Base-by-base conservation (phyloP, 2,113 vertebrate genomes). In the Cinclus mexicanus region DNA sequence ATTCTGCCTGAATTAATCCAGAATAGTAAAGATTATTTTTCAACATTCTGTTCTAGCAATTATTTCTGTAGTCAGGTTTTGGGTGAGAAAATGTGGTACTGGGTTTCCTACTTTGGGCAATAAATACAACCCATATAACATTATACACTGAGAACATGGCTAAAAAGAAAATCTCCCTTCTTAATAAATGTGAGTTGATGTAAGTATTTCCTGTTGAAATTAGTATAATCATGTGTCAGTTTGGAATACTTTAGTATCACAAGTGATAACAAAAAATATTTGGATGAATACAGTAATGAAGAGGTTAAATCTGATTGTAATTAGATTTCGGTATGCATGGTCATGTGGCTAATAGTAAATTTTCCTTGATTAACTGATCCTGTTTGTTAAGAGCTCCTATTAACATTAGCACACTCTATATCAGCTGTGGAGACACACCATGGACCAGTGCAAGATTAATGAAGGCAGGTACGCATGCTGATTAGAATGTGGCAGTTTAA, bases 301-400 rank as follows among this genome's bases (percentile, higher is more conserved):
- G 95, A 98, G 97, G 98, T 98, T 98, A 98, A 98, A 97, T 96
- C 94, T 85, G 96, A 98, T 98, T 97, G 96, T 99, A 99, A 99
- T 99, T 98, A 98, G 97, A 94, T 97, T 95, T 96, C 93, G 83
- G 98, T 98, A 98, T 98, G 98, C 98, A 97, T 97, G 97, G 98
- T 98, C 98, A 98, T 99, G 99, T 98, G 98, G 98, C 97, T 98
- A 98, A 98, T 98, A 98, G 98, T 98, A 99, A 98, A 99, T 99
- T 99, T 99, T 98, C 98, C 98, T 99, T 99, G 99, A 99, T 99
- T 99, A 99, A 99, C 99, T 98, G 98, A 98, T 98, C 98, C 98
- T 99, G 98, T 99, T 99, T 99, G 99, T 99, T 99, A 98, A 99
- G 98, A 98, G 98, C 98, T 98, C 98, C 98, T 98, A 98, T 98